Base-by-base conservation (phyloP, 2,888 invertebrate genomes). In the Orthosia incerta region DNA sequence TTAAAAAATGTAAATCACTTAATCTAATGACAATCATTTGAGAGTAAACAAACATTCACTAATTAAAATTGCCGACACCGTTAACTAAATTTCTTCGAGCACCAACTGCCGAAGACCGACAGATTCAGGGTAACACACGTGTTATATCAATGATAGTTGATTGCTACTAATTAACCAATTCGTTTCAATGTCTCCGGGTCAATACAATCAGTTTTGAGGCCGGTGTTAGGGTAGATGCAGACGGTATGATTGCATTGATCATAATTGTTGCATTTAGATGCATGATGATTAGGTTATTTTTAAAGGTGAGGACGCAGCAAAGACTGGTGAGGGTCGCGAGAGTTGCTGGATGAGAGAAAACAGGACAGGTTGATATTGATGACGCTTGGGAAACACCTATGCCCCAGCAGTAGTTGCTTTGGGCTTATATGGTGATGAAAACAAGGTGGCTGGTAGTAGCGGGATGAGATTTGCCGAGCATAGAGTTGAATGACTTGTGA, bases 151-250 rank as follows among this genome's bases (percentile, higher is more conserved):
- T 88, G 71, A 79, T 78, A 78, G 83, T 83, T 87, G 88, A 91
- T 92, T 92, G 90, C 63, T 61, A 74, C 84, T 89, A 90, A 93
- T 93, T 90, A 91, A 88, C 89, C 89, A 91, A 93, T 94, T 91
- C 82, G 93, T 90, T 92, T 83, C 89, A 88, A 90, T 87, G 89
- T 80, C 85, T 84, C 73, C 79, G 89, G 91, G 89, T 92, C 90
- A 90, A 84, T 85, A 85, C 82, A 87, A 89, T 89, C 87, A 86
- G 74, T 79, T 82, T 81, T 70, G 62, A 71, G 57, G 60, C 56
- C 55, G 69, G 55, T 66, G 23, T 63, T 12, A 71, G 51, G 57
- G 55, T 23, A 26, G 31, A 64, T 31, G 39, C 56, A 31, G 57
- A 71, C 64, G 56, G n/a, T 74, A 18, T n/a, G 23, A 51, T 16